Base-by-base conservation (phyloP, 2,797 vertebrate genomes). In the Taeniopygia guttata region DNA sequence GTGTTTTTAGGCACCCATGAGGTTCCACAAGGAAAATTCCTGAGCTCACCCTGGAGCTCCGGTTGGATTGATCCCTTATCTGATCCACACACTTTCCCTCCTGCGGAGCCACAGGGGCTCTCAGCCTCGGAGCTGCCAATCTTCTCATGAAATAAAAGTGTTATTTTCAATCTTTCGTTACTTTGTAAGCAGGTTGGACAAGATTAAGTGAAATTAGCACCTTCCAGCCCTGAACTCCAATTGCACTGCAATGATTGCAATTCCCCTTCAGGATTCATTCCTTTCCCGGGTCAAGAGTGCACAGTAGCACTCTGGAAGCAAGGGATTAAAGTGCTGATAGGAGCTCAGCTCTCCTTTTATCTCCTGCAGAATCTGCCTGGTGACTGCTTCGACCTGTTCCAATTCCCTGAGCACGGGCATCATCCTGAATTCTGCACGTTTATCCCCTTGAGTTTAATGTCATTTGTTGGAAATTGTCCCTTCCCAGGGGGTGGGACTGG, bases 121-220 rank as follows among this genome's bases (percentile, higher is more conserved):
- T 84, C 34, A 40, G 66, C 29, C 88, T 75, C 11, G 36, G 69
- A 77, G 43, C 93, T 95, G 89, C 89, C 91, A 77, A 92, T 92
- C 89, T 89, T 38, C 60, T 38, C 60, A 34, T n/a, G 70, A 94
- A 87, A 73, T 66, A 93, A 87, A 94, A 91, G 54, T 9, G 60
- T 36, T 66, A 19, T 75, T 97, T 95, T 76, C 88, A 88, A 66
- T 87, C 86, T 56, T 96, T 74, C 69, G 40, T 89, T 96, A 42
- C 87, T 82, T 94, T 82, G 30, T 78, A 49, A 77, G 59, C 32
- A 82, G 30, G 46, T 72, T 75, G 94, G 92, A 73, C 64, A 43
- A 82, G 95, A 87, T 95, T 52, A 92, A 82, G 89, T 46, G n/a
- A 95, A 96, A 96, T 93, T 92, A 96, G 87, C 96, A 70, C 94